These are phyloP conservation scores for Eupithecia subumbrata DNA, from an alignment of 2,888 invertebrate genomes.

Conservation along the genomic window DNA sequence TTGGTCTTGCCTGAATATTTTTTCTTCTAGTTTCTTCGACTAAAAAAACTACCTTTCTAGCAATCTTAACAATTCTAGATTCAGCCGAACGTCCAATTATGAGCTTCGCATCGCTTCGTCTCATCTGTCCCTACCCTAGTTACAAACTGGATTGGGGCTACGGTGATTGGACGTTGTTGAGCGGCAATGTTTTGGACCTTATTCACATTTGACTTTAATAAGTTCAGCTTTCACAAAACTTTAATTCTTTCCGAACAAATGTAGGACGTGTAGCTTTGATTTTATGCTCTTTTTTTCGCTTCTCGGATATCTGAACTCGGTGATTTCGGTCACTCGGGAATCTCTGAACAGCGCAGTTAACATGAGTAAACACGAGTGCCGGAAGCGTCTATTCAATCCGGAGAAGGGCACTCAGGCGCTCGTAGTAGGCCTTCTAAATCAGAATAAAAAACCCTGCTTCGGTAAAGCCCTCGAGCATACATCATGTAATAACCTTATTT, in stretches of 20 bases:
- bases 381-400: slow-evolving; percentile 21
- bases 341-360: slow-evolving; percentile 17
- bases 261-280: neutral
- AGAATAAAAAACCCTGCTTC: neutral
- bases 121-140: neutral
- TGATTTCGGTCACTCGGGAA: slow-evolving; percentile 19
- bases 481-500: neutral
- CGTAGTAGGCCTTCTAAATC: slow-evolving; percentile 1
- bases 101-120: slow-evolving; percentile 5
- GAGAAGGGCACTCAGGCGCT: slow-evolving; percentile 25
- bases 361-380: slow-evolving; percentile 26
- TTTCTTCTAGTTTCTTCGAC: neutral
- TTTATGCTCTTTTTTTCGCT: neutral
- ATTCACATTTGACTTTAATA: neutral
- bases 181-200: slow-evolving; percentile 6
- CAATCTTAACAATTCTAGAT: neutral
- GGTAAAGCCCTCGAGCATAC: neutral
- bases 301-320: slow-evolving; percentile 2
- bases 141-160: slow-evolving; percentile 8
- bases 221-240: slow-evolving; percentile 5
- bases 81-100: slow-evolving; percentile 1
- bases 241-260: neutral
- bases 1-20: slow-evolving; percentile 40
- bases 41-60: neutral
- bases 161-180: slow-evolving; percentile 1